Evolutionary conservation across 2,113 vertebrate species (phyloP), one percentile per base, ranked within the genome.

Genomic region (Petrocephalus microphthalmus): DNA sequence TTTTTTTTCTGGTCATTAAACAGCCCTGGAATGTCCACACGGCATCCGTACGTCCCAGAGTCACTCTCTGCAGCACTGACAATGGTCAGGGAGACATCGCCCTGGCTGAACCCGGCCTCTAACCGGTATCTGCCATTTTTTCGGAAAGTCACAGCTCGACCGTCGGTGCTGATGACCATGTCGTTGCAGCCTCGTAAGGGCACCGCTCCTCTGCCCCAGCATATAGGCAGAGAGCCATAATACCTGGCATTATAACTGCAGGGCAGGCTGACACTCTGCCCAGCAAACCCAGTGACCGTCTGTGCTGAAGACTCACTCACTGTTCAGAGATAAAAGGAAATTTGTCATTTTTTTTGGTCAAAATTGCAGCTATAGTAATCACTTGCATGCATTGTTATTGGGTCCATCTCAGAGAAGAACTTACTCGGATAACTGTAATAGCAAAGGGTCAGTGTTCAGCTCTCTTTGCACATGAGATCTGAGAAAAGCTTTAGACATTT

Each of bases 1-100:
- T 94, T 64, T 22, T 88, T 89, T 91, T 94, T 95, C 49, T 89
- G 89, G 42, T 95, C 95, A 64, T 95, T 95, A 90, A 95, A 95
- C 93, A 90, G 93, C 89, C 94, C 95, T 0, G 93, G 94, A 89
- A 95, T 91, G 0, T 93, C 90, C 91, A 95, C 93, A 7, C 95
- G 93, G 60, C 95, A 95, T 86, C 95, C 94, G 0, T 95, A 95
- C 0, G 1, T 87, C 45, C 95, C 94, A 0, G 93, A 89, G 91
- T 95, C 95, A 0, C 78, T 84, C 86, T 94, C 91, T 42, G 87
- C 74, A 0, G 90, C 89, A 3, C 91, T 90, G 81, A 54, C 90
- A 87, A 95, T 93, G 88, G 93, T 95, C 85, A 95, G 91, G 0
- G 94, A 94, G 87, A 93, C 92, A 1, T 95, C 92, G 0, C 95